phyloP scores from a whole-genome alignment of 2,797 vertebrate genomes.

The Cheirogaleus major region DNA sequence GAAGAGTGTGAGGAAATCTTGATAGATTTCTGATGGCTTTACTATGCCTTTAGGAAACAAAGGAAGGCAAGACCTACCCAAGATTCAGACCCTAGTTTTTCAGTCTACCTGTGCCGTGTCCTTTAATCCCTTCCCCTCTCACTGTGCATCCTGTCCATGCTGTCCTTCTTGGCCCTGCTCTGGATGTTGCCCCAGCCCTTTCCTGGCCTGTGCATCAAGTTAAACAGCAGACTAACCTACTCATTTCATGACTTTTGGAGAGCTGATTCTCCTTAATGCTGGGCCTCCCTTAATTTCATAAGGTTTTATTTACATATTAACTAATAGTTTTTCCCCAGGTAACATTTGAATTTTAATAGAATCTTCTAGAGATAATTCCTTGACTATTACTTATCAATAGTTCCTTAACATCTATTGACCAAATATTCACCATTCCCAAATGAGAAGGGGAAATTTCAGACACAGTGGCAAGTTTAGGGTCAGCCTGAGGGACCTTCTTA shows the following conservation, averaged over 20 bases:
- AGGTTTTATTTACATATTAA: not conserved
- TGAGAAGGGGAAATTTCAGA: not conserved
- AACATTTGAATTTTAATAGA: not conserved
- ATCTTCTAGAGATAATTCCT: not conserved
- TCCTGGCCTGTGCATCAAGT: not conserved
- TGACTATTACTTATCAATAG: not conserved
- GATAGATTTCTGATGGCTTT: not conserved
- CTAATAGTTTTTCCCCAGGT: not conserved
- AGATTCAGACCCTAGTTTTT: not conserved
- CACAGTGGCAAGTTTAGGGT: not conserved
- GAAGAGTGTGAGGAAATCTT: not conserved
- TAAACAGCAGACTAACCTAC: not conserved
- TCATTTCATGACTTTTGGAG: not conserved
- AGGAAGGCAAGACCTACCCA: not conserved
- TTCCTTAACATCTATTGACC: not conserved
- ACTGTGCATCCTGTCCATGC: accelerated
- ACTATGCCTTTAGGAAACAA: not conserved
- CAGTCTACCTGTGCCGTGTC: accelerated
- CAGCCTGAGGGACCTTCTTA: not conserved
- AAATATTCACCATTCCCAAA: not conserved
- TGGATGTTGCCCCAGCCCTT: not conserved
- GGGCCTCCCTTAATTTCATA: not conserved
- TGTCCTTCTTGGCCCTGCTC: not conserved
- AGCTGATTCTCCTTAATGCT: not conserved
- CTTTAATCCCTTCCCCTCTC: not conserved